A percentile compares a stretch with the other conserved stretches of the same genome.
Evolutionary conservation across 2,888 invertebrate species (phyloP).

Genomic region (Chorisops tibialis): DNA sequence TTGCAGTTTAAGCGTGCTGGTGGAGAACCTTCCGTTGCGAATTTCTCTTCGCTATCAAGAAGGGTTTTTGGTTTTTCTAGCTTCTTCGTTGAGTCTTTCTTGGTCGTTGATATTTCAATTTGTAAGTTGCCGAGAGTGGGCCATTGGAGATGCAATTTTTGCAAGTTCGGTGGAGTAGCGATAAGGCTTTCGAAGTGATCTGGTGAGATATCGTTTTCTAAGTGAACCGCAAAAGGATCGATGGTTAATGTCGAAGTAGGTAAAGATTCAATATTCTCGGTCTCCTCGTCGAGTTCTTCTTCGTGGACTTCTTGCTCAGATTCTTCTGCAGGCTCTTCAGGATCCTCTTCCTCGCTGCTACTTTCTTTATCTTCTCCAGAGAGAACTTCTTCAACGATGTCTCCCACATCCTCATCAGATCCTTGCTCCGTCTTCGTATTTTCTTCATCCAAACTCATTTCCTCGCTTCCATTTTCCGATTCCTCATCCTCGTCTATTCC

Average conservation of each 20-base stretch:
- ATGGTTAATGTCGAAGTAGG: slow-evolving; percentile 22
- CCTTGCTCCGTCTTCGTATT: slow-evolving; percentile 27
- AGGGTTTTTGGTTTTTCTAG: slow-evolving; percentile 47
- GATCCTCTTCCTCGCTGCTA: background rate
- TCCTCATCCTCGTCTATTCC: slow-evolving; percentile 30
- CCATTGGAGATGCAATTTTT: slow-evolving; percentile 57
- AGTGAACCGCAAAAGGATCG: slow-evolving; percentile 67
- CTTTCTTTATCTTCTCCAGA: background rate
- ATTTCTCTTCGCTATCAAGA: slow-evolving; percentile 58
- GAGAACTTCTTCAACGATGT: background rate
- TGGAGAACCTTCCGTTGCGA: slow-evolving; percentile 56
- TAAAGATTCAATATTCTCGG: slow-evolving; percentile 24
- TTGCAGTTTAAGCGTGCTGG: slow-evolving; percentile 54
- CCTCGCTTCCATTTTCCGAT: slow-evolving; percentile 25
- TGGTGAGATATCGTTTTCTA: slow-evolving; percentile 64
- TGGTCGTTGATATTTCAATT: slow-evolving; percentile 58
- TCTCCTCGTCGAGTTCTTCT: slow-evolving; percentile 35
- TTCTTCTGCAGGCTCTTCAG: slow-evolving; percentile 1
- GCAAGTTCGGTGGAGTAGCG: slow-evolving; percentile 48
- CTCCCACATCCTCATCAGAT: slow-evolving; percentile 35
- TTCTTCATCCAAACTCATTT: slow-evolving; percentile 1
- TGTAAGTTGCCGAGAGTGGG: slow-evolving; percentile 60
- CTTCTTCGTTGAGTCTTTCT: slow-evolving; percentile 40
- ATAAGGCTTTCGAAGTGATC: slow-evolving; percentile 59
- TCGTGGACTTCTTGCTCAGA: slow-evolving; percentile 32